phyloP scores from a whole-genome alignment of 2,888 invertebrate species.

The Epinotia ramella region DNA sequence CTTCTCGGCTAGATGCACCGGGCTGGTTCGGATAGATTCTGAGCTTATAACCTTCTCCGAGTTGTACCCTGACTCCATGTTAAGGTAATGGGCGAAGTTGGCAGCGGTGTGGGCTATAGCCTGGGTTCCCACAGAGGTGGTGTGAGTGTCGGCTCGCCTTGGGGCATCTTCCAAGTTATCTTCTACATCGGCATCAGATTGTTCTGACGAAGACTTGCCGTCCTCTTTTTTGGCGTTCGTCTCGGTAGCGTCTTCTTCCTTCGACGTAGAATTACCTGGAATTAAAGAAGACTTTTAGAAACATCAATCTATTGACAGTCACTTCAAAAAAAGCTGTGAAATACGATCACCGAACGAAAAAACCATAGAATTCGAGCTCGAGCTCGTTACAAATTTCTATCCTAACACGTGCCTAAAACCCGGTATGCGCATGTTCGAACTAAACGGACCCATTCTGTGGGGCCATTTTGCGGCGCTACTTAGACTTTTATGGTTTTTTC shows the following conservation, averaged over 20 bases:
- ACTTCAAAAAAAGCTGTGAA: neutral
- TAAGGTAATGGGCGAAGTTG: slow-evolving; percentile 77
- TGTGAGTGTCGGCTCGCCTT: slow-evolving; percentile 62
- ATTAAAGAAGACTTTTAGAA: slow-evolving; percentile 39
- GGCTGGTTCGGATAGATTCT: slow-evolving; percentile 79
- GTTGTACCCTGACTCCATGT: slow-evolving; percentile 89
- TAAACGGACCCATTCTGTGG: no score
- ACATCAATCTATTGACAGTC: neutral
- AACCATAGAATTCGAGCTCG: no score
- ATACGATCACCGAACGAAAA: no score
- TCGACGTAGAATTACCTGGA: slow-evolving; percentile 73
- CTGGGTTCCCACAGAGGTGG: slow-evolving; percentile 64
- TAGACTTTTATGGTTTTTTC: no score
- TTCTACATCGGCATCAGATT: slow-evolving; percentile 93
- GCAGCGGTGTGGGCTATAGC: slow-evolving; percentile 74
- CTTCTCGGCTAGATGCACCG: slow-evolving; percentile 80
- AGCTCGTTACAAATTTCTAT: no score
- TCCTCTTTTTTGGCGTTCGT: slow-evolving; percentile 73
- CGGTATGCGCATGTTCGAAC: no score
- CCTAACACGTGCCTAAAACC: no score
- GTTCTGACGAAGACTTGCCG: slow-evolving; percentile 87
- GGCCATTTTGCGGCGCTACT: no score
- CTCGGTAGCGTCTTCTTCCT: slow-evolving; percentile 65
- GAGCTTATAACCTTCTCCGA: slow-evolving; percentile 81
- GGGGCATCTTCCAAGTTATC: slow-evolving; percentile 89